Base-by-base conservation (phyloP, 2,113 vertebrate genomes). In the Illadopsis cleaveri region DNA sequence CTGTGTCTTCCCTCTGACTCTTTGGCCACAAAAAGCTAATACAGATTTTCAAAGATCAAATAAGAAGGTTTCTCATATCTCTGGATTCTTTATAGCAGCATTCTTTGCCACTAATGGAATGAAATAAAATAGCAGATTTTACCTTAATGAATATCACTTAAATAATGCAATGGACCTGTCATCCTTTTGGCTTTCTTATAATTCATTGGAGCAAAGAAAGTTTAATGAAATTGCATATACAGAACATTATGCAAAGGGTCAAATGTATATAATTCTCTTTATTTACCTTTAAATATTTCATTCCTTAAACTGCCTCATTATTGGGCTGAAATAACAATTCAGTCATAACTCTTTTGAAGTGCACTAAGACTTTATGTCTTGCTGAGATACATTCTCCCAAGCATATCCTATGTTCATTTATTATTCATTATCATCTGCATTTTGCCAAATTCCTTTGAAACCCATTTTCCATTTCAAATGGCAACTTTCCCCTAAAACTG, bases 361-460 rank as follows among this genome's bases (percentile, higher is more conserved):
- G 66, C 65, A 72, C 42, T 79, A 90, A 77, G 61, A 90, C n/a
- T 97, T 81, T 91, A 66, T 65, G 58, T 89, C 93, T 96, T 92
- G 90, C 89, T 95, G 90, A 97, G 92, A 94, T 54, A 89, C 44
- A 48, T 69, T 90, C 91, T 93, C 68, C 51, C 33, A 62, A 94
- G 53, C 66, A 47, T 13, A 86, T 77, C 50, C 58, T 92, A 64
- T 65, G 15, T 48, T 88, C 94, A 97, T 97, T 94, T 90, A 97
- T 97, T 98, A 97, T 97, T 97, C 76, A 97, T 86, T 53, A 53
- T 80, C 56, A 92, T 92, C 89, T 95, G 44, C 89, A 92, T 83
- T 93, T 96, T 95, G 80, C 76, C 15, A 15, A 96, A 96, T 91
- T 96, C 81, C 73, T 95, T 30, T 72, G 89, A 97, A 96, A 94